phyloP scores from a whole-genome alignment of 2,797 vertebrate genomes.

The Smutsia gigantea region DNA sequence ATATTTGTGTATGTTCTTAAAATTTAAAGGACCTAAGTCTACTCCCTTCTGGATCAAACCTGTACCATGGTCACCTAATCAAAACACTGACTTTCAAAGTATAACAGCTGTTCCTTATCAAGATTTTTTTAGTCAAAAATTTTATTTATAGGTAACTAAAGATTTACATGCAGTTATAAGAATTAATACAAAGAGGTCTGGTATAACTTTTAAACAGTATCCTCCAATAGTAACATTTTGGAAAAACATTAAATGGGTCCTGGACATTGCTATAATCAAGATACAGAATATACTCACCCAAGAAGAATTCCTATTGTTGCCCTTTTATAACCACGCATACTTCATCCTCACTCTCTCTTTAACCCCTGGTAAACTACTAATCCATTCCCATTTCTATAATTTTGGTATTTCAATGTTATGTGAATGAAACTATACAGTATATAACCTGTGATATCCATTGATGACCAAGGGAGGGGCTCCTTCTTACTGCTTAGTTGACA shows the following conservation, averaged over 20 bases:
- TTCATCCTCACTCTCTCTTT: background rate
- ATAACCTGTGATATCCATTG: background rate
- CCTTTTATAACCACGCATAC: background rate
- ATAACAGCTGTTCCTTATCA: background rate
- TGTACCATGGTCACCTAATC: background rate
- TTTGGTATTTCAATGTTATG: background rate
- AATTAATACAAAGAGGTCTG: background rate
- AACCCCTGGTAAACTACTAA: background rate
- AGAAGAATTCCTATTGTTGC: background rate
- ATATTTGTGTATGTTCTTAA: background rate
- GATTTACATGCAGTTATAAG: background rate
- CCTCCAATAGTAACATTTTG: background rate
- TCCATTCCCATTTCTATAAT: background rate
- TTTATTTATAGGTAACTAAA: slow-evolving; percentile 5
- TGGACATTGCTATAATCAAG: background rate
- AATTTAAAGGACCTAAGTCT: background rate
- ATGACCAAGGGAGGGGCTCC: background rate
- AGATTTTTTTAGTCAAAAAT: background rate
- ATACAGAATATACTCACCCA: background rate
- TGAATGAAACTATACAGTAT: background rate
- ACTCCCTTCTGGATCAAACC: background rate
- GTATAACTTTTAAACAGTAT: background rate
- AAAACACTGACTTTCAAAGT: background rate
- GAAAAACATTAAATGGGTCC: background rate
- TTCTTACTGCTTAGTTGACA: background rate